phyloP scores from a whole-genome alignment of 2,113 vertebrate genomes.

The Rhinichthys klamathensis region DNA sequence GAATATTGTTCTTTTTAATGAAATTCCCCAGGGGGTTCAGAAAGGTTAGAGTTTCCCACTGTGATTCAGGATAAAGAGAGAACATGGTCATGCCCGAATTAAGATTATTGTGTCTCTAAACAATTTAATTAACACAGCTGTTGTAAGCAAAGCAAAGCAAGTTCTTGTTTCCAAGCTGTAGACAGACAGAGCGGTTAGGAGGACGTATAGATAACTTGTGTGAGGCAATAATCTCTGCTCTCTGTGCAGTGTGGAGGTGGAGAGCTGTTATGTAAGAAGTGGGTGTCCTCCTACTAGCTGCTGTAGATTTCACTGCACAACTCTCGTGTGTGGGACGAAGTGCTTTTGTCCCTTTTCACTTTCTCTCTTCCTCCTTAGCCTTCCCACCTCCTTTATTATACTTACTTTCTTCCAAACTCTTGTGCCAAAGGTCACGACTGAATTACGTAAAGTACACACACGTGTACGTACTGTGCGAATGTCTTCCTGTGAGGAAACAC shows the following conservation, averaged over 20 bases:
- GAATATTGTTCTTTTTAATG: neutral
- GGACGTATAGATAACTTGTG: slow-evolving; percentile 27
- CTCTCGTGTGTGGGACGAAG: slow-evolving; percentile 45
- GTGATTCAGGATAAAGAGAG: neutral
- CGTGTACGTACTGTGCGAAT: neutral
- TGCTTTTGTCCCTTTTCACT: slow-evolving; percentile 33
- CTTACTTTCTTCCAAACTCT: slow-evolving; percentile 33
- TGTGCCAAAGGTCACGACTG: slow-evolving; percentile 19
- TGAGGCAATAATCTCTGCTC: slow-evolving; percentile 39
- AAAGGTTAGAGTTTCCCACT: slow-evolving; percentile 4
- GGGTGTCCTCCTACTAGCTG: slow-evolving; percentile 52
- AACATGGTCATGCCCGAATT: neutral
- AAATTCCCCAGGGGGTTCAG: neutral
- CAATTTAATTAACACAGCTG: neutral
- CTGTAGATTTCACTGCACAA: slow-evolving; percentile 44
- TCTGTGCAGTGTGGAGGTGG: slow-evolving; percentile 46
- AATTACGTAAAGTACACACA: slow-evolving; percentile 29
- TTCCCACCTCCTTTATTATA: slow-evolving; percentile 20
- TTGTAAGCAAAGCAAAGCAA: neutral
- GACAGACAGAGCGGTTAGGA: neutral
- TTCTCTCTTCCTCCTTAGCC: slow-evolving; percentile 23
- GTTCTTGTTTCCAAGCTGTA: neutral
- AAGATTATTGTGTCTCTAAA: neutral
- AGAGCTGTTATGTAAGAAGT: slow-evolving; percentile 55
- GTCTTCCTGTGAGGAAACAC: slow-evolving; percentile 6